phyloP scores from a whole-genome alignment of 2,113 vertebrate genomes.

The Anser brachyrhynchus region DNA sequence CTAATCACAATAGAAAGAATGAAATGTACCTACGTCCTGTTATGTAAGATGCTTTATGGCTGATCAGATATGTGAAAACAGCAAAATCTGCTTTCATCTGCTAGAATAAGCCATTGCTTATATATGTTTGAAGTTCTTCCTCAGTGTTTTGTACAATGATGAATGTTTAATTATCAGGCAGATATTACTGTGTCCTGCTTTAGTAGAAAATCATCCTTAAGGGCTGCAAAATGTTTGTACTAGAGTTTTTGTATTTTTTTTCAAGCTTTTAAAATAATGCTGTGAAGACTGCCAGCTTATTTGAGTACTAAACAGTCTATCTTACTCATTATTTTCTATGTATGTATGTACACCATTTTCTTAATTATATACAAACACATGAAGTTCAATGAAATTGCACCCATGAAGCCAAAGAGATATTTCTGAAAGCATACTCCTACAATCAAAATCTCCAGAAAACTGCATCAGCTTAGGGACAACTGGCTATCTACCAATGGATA shows the following conservation, averaged over 20 bases:
- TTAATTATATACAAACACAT: neutral
- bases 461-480: neutral
- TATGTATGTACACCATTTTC: neutral
- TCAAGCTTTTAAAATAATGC: neutral
- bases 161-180: slow-evolving; percentile 23
- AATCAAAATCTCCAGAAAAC: neutral
- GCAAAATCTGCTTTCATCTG: slow-evolving; percentile 41
- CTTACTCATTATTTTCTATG: neutral
- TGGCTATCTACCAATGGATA: neutral
- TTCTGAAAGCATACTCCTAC: neutral
- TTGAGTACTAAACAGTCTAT: neutral
- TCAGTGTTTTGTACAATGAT: neutral
- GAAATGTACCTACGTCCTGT: slow-evolving; percentile 41
- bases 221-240: neutral
- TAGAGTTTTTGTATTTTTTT: neutral
- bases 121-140: neutral
- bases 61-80: slow-evolving; percentile 49
- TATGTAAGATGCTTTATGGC: slow-evolving; percentile 59
- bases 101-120: neutral
- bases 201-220: neutral
- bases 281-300: neutral
- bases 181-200: neutral
- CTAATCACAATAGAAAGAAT: slow-evolving; percentile 55
- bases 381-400: neutral
- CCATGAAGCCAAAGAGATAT: neutral